Percentiles rank a stretch among this genome's conserved stretches.
phyloP scores from a whole-genome alignment of 2,888 invertebrate species.

The Pinctada fucata region DNA sequence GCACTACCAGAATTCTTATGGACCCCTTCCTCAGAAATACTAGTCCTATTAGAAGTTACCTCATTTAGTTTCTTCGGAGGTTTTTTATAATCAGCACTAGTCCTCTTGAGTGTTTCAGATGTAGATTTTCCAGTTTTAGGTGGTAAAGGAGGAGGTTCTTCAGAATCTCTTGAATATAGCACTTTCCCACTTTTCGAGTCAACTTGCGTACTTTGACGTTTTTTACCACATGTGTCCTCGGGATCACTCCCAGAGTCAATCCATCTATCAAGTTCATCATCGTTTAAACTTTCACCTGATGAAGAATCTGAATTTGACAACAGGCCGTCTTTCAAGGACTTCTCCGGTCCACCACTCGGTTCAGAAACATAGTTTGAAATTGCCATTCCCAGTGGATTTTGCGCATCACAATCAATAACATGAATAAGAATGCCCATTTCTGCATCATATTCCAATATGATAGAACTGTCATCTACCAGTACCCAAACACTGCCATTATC shows the following conservation, averaged over 20 bases:
- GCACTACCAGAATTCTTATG: not conserved
- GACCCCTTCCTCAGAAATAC: no score
- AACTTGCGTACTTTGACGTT: not conserved
- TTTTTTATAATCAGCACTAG: not conserved
- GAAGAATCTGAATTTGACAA: not conserved
- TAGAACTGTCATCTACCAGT: constrained; percentile 25
- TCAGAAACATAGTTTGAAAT: constrained; percentile 36
- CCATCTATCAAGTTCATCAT: constrained; percentile 13
- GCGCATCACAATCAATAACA: constrained; percentile 39
- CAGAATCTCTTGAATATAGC: not conserved
- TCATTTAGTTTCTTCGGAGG: not conserved
- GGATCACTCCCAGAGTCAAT: not conserved
- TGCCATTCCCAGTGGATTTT: constrained; percentile 27
- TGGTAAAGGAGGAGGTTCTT: no score
- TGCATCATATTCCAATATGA: constrained; percentile 43
- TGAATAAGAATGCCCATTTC: constrained; percentile 37
- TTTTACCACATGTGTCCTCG: not conserved
- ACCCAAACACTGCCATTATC: constrained; percentile 26
- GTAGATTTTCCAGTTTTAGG: no score
- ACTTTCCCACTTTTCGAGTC: not conserved
- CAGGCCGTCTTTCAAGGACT: not conserved
- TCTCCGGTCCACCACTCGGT: not conserved
- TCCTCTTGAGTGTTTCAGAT: no score
- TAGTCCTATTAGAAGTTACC: not conserved
- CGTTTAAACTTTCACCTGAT: constrained; percentile 2